These are phyloP conservation scores for Candidula unifasciata DNA, from an alignment of 2,888 invertebrate species.

Conservation along the genomic window DNA sequence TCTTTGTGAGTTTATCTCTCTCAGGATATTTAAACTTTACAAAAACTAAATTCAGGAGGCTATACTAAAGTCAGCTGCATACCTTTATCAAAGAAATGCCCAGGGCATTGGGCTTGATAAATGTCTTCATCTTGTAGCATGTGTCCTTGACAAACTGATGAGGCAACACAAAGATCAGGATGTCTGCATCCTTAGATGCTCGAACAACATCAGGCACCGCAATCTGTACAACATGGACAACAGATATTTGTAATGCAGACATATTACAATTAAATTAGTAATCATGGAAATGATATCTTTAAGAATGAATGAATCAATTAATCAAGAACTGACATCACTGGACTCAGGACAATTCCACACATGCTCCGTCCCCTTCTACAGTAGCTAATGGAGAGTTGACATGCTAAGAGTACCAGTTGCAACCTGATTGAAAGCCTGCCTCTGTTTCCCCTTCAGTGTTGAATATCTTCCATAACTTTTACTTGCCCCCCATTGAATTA, in stretches of 20 bases:
- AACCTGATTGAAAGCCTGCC: too few species aligned
- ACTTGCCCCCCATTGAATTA: too few species aligned
- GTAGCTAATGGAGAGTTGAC: not conserved
- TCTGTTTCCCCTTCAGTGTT: too few species aligned
- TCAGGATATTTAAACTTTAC: too few species aligned
- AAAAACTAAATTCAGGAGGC: too few species aligned
- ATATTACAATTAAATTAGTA: not conserved
- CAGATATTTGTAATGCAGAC: too few species aligned
- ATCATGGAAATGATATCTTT: not conserved
- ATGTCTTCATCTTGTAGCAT: slow-evolving; percentile 89
- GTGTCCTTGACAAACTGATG: slow-evolving; percentile 96
- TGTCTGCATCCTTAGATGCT: slow-evolving; percentile 92
- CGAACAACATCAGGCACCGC: slow-evolving; percentile 95
- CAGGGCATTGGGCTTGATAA: slow-evolving; percentile 92
- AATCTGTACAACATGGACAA: slow-evolving; percentile 82
- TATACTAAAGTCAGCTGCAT: too few species aligned
- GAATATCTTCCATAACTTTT: too few species aligned
- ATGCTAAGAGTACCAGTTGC: too few species aligned
- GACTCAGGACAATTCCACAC: too few species aligned
- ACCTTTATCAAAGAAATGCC: slow-evolving; percentile 98
- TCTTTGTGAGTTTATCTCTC: too few species aligned
- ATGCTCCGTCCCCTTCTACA: too few species aligned
- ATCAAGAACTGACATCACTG: not conserved
- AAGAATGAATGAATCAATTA: not conserved
- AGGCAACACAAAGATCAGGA: slow-evolving; percentile 96